Evolutionary conservation across 2,113 vertebrate species (phyloP).

Genomic region (Thunnus thynnus): DNA sequence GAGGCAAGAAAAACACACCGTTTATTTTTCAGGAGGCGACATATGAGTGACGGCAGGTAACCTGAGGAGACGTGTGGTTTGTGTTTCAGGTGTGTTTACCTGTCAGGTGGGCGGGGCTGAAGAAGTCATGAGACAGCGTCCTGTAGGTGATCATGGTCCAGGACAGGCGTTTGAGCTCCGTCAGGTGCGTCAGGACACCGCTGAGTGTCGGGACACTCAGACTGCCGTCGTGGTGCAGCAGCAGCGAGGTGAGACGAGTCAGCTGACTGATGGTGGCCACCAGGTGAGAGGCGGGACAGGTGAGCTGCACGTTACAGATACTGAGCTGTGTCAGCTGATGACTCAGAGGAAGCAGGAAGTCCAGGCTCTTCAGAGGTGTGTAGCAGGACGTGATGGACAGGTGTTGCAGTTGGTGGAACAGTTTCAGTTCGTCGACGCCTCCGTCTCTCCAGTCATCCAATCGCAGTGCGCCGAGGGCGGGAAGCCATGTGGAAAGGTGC

Average conservation of each 20-base stretch:
- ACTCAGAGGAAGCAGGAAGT: conserved; percentile 52
- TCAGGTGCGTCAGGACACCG: conserved; percentile 40
- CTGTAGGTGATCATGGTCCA: conserved; percentile 70
- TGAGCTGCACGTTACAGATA: conserved; percentile 57
- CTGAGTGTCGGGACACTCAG: conserved; percentile 11
- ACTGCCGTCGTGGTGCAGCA: conserved; percentile 61
- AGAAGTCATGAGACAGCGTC: conserved; percentile 59
- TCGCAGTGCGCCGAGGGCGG: conserved; percentile 9
- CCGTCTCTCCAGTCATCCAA: conserved; percentile 50
- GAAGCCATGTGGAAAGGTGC: conserved; percentile 43
- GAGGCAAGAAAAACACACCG: not conserved
- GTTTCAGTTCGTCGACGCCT: conserved; percentile 5
- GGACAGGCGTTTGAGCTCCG: conserved; percentile 47
- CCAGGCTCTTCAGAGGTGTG: not conserved
- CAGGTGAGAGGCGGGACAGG: conserved; percentile 38
- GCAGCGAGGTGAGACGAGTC: conserved; percentile 42
- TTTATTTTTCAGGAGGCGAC: too few species aligned
- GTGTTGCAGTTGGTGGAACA: conserved; percentile 15
- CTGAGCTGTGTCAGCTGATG: conserved; percentile 51
- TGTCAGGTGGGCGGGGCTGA: conserved; percentile 21
- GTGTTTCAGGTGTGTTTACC: conserved; percentile 26
- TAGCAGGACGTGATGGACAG: conserved; percentile 42
- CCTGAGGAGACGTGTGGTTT: too few species aligned
- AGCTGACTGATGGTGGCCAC: conserved; percentile 39
- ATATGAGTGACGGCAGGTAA: too few species aligned